A percentile compares a stretch with the other conserved stretches of the same genome.
Conservation (phyloP, 2,888 invertebrate species). For the Tetragnatha montana region DNA sequence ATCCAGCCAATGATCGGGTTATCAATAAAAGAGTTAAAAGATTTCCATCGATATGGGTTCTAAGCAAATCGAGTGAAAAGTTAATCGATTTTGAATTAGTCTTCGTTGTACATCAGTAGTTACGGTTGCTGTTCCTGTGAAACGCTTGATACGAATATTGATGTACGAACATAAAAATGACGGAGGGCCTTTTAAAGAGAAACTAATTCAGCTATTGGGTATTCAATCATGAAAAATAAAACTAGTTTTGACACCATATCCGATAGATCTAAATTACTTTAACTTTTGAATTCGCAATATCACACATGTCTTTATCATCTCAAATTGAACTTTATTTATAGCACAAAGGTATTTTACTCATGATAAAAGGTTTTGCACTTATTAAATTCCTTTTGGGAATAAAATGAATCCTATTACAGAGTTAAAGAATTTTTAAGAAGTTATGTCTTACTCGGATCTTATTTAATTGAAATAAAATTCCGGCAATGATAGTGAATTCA, state of each 20-base stretch:
- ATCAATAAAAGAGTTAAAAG: conserved; percentile 31
- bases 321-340: too few relatives aligned
- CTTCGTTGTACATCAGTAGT: conserved; percentile 15
- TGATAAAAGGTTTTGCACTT: too few relatives aligned
- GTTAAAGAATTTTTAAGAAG: too few relatives aligned
- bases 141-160: neutral
- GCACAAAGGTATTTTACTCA: too few relatives aligned
- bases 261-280: too few relatives aligned
- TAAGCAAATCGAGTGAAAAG: conserved; percentile 26
- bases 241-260: neutral
- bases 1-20: conserved; percentile 29
- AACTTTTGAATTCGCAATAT: too few relatives aligned
- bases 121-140: conserved; percentile 12
- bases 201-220: conserved; percentile 10
- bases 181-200: conserved; percentile 2
- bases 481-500: too few relatives aligned
- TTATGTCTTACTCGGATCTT: too few relatives aligned
- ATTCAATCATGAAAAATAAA: neutral
- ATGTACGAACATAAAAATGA: conserved; percentile 14
- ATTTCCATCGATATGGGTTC: conserved; percentile 26
- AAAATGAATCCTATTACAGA: too few relatives aligned
- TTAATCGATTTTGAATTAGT: conserved; percentile 55
- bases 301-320: too few relatives aligned
- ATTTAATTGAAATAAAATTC: too few relatives aligned
- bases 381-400: too few relatives aligned